A percentile compares a stretch with the other conserved stretches of the same genome.
Conservation (phyloP, 2,797 vertebrate species). For the Poecilia wingei region DNA sequence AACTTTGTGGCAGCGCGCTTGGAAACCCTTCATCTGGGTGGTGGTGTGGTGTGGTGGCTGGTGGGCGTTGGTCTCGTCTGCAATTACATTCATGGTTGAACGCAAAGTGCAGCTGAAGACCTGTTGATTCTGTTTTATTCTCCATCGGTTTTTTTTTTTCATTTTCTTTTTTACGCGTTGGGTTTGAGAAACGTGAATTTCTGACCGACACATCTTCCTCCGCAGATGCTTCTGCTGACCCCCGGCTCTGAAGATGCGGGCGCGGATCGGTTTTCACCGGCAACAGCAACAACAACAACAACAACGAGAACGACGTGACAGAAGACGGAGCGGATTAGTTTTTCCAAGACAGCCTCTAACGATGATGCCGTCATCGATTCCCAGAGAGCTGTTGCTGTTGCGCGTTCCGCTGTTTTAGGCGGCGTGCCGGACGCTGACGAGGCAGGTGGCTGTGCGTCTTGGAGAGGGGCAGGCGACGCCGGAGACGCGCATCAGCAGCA, state of each 20-base stretch:
- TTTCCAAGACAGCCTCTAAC: background rate
- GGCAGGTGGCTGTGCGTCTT: constrained; percentile 58
- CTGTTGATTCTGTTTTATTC: background rate
- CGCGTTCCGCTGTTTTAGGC: constrained; percentile 19
- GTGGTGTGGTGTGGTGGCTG: too few species aligned
- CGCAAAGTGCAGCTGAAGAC: background rate
- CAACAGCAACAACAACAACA: background rate
- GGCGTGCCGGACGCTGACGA: constrained; percentile 51
- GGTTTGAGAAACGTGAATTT: background rate
- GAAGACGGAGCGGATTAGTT: constrained; percentile 2
- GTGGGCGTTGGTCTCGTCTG: background rate
- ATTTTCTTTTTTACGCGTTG: background rate
- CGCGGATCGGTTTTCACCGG: background rate
- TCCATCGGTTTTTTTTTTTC: background rate
- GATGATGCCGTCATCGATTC: background rate
- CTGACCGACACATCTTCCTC: background rate
- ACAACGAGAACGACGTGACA: background rate
- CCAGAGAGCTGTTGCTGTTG: background rate
- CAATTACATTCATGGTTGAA: background rate
- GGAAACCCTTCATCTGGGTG: background rate
- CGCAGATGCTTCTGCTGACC: background rate
- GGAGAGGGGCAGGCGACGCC: constrained; percentile 61
- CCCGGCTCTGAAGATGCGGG: background rate
- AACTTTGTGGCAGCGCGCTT: background rate
- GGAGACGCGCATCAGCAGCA: constrained; percentile 53